These are phyloP conservation scores for Resseliella maxima DNA, from an alignment of 2,888 invertebrate species.

Conservation along the genomic window DNA sequence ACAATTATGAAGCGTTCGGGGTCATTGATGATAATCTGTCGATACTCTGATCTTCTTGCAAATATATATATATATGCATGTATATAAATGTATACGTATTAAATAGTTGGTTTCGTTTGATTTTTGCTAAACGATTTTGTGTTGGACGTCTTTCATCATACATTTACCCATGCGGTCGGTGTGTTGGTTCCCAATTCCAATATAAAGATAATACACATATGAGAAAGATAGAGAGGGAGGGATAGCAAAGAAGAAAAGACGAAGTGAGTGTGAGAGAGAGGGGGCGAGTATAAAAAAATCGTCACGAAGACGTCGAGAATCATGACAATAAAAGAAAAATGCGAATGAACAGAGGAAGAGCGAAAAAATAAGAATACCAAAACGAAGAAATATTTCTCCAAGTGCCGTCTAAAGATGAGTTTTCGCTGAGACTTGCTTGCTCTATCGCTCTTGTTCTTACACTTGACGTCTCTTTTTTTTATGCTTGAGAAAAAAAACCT, in stretches of 20 bases:
- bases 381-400: constrained; percentile 44
- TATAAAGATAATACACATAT: not conserved
- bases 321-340: constrained; percentile 45
- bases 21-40: constrained; percentile 53
- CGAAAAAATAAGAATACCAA: constrained; percentile 36
- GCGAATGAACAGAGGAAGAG: constrained; percentile 20
- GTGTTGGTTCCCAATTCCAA: not conserved
- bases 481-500: not conserved
- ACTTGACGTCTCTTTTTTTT: too few species aligned
- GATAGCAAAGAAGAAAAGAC: not conserved
- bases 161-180: not conserved
- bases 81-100: too few species aligned
- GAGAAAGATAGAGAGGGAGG: not conserved
- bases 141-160: not conserved
- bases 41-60: constrained; percentile 36
- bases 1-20: constrained; percentile 42
- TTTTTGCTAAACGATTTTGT: not conserved
- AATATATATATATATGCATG: not conserved
- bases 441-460: not conserved
- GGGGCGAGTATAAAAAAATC: too few species aligned
- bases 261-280: too few species aligned
- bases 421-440: not conserved
- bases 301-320: constrained; percentile 42
- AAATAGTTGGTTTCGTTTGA: not conserved
- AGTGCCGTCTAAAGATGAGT: constrained; percentile 16